These are phyloP conservation scores for Sinopyrophorus schimmeli DNA, from an alignment of 2,888 invertebrate genomes.

Conservation along the genomic window DNA sequence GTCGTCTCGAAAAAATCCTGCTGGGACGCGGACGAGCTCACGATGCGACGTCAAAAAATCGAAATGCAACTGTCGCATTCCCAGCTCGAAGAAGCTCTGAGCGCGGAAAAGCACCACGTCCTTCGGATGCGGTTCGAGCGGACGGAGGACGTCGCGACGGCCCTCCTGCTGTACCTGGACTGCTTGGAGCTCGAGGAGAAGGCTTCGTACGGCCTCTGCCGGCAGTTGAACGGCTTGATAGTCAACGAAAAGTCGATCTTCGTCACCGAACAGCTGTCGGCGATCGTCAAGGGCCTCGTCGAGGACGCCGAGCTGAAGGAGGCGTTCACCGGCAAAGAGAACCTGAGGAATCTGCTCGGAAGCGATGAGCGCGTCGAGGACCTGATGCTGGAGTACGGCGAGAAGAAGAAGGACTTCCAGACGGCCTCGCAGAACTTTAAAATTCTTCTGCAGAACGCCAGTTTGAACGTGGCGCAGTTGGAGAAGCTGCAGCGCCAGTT, in stretches of 20 bases:
- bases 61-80: slow-evolving; percentile 31
- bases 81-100: slow-evolving; percentile 31
- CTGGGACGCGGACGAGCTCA: slow-evolving; percentile 26
- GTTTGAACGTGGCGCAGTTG: slow-evolving; percentile 43
- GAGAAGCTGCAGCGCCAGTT: slow-evolving; percentile 47
- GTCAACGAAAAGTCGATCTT: slow-evolving; percentile 21
- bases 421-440: slow-evolving; percentile 50
- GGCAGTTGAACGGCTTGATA: slow-evolving; percentile 26
- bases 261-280: slow-evolving; percentile 26
- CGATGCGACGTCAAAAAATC: slow-evolving; percentile 26
- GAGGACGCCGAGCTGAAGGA: slow-evolving; percentile 4
- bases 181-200: slow-evolving; percentile 33
- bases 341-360: slow-evolving; percentile 18
- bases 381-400: slow-evolving; percentile 31
- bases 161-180: slow-evolving; percentile 32
- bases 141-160: slow-evolving; percentile 26
- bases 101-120: slow-evolving; percentile 21
- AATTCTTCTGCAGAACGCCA: slow-evolving; percentile 48
- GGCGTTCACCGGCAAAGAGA: slow-evolving; percentile 22
- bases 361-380: slow-evolving; percentile 14
- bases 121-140: slow-evolving; percentile 27
- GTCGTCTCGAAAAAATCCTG: slow-evolving; percentile 20
- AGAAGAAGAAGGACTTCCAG: slow-evolving; percentile 42
- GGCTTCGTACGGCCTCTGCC: slow-evolving; percentile 29
- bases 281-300: slow-evolving; percentile 29